Evolutionary conservation across 2,797 vertebrate genomes (phyloP).

Genomic region (Neomorphus geoffroyi): DNA sequence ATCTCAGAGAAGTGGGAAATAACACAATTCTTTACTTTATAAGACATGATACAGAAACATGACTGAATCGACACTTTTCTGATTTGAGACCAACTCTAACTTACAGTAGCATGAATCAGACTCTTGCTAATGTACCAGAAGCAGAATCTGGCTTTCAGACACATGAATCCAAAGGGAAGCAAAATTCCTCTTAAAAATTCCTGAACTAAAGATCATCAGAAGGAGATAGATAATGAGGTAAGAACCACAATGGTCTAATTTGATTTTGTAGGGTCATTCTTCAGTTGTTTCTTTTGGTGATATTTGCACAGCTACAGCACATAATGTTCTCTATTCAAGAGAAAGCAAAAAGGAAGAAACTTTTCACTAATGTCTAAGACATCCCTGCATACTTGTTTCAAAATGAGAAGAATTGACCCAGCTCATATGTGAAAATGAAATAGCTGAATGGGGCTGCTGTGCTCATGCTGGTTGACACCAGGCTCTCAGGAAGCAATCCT

Average conservation of each 20-base stretch:
- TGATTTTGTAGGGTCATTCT: neutral
- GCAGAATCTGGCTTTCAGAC: neutral
- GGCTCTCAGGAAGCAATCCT: neutral
- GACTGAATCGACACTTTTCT: neutral
- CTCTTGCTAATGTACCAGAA: neutral
- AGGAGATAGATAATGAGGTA: neutral
- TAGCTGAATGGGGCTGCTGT: neutral
- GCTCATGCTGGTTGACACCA: fast-evolving
- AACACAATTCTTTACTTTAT: neutral
- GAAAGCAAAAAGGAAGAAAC: neutral
- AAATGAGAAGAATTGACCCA: neutral
- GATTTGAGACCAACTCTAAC: neutral
- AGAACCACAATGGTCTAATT: neutral
- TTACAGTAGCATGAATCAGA: neutral
- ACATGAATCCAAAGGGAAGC: neutral
- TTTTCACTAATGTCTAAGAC: neutral
- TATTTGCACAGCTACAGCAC: neutral
- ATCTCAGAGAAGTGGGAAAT: neutral
- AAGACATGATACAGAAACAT: neutral
- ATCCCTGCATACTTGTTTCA: neutral
- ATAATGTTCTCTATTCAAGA: neutral
- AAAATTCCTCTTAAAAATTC: neutral
- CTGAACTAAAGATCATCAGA: neutral
- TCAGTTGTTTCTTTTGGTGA: neutral
- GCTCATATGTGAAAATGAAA: neutral